These are phyloP conservation scores for Belonocnema kinseyi DNA, from an alignment of 1,140 invertebrate species.

Conservation along the genomic window DNA sequence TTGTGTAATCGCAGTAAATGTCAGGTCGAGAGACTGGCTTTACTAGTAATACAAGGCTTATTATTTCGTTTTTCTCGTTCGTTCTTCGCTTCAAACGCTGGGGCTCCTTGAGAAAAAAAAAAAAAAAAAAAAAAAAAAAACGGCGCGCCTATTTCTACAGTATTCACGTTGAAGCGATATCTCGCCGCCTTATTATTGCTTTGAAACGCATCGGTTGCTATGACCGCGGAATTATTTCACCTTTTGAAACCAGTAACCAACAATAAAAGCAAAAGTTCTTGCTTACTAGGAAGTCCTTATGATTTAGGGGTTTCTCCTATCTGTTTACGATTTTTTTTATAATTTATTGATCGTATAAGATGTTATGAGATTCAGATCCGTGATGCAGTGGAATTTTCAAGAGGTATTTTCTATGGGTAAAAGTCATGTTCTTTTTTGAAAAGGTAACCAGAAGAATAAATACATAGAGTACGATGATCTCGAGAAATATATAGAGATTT, in stretches of 20 bases:
- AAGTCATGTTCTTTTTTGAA: too few relatives aligned
- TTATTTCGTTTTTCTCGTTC: conserved; percentile 43
- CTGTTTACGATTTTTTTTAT: too few relatives aligned
- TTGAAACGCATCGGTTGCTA: conserved; percentile 40
- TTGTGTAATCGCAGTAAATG: conserved; percentile 68
- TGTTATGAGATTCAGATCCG: too few relatives aligned
- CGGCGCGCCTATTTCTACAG: conserved; percentile 52
- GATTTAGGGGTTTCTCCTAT: too few relatives aligned
- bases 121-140: conserved; percentile 52
- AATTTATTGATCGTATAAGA: too few relatives aligned
- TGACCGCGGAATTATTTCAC: conserved; percentile 36
- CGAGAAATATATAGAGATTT: too few relatives aligned
- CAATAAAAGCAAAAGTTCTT: not conserved
- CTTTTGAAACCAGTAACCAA: not conserved
- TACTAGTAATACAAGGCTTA: conserved; percentile 40
- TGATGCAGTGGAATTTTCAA: too few relatives aligned
- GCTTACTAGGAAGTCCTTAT: too few relatives aligned
- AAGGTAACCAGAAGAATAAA: too few relatives aligned
- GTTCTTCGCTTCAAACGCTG: conserved; percentile 43
- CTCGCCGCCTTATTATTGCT: conserved; percentile 50
- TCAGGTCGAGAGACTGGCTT: conserved; percentile 65
- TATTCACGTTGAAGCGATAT: conserved; percentile 27
- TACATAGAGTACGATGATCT: too few relatives aligned
- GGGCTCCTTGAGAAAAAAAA: conserved; percentile 48
- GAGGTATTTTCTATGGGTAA: too few relatives aligned